phyloP scores from a whole-genome alignment of 2,113 vertebrate species.

The Ciconia boyciana region DNA sequence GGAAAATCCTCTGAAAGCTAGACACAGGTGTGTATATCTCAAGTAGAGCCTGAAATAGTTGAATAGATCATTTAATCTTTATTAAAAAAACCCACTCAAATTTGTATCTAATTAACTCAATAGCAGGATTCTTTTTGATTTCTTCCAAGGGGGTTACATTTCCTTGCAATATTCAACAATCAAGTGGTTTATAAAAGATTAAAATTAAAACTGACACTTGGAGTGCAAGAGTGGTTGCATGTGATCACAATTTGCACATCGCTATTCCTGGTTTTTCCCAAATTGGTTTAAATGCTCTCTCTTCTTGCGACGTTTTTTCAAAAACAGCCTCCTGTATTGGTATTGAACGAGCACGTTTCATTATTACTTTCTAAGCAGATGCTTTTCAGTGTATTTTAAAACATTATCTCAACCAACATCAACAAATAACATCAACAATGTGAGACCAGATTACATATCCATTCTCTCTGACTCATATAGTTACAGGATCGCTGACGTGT shows the following conservation, averaged over 20 bases:
- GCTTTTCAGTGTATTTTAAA: neutral
- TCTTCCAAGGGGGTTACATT: slow-evolving; percentile 50
- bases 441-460: neutral
- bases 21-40: slow-evolving; percentile 67
- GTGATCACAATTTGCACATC: neutral
- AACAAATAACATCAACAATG: neutral
- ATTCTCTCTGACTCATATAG: rapidly evolving
- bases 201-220: slow-evolving; percentile 41
- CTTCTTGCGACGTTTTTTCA: neutral
- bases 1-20: slow-evolving; percentile 57
- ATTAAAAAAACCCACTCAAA: slow-evolving; percentile 19
- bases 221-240: neutral
- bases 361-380: neutral
- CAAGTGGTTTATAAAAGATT: slow-evolving; percentile 35
- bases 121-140: slow-evolving; percentile 33
- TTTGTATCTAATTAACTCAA: slow-evolving; percentile 63
- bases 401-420: neutral
- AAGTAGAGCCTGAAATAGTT: slow-evolving; percentile 62
- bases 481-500: neutral
- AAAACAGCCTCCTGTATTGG: neutral
- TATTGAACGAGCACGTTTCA: neutral
- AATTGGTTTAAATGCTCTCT: neutral
- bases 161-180: slow-evolving; percentile 12
- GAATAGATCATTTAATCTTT: slow-evolving; percentile 55
- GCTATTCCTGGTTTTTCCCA: neutral